A percentile compares a stretch with the other conserved stretches of the same genome.
Evolutionary conservation across 2,888 invertebrate species (phyloP).

Genomic region (Stenodema calcarata): DNA sequence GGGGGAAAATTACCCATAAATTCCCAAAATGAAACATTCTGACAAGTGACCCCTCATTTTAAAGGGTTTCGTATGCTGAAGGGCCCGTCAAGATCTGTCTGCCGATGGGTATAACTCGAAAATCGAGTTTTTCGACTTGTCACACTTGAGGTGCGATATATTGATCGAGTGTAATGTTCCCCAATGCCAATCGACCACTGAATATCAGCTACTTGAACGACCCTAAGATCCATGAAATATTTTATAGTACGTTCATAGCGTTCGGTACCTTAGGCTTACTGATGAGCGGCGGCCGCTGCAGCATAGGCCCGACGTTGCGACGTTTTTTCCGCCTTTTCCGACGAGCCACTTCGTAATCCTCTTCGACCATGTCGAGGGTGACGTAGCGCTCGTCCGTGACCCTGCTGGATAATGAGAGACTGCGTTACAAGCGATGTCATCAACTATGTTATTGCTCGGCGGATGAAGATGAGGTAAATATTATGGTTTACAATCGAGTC

Average conservation of each 20-base stretch:
- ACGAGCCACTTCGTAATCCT: slow-evolving; percentile 50
- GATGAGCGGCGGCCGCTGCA: slow-evolving; percentile 43
- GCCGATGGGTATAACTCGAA: too few species aligned
- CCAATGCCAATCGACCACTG: too few species aligned
- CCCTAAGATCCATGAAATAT: too few species aligned
- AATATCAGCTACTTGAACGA: too few species aligned
- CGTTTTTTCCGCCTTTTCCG: slow-evolving; percentile 59
- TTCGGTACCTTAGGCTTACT: slow-evolving; percentile 32
- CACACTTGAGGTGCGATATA: too few species aligned
- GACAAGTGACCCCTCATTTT: too few species aligned
- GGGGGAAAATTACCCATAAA: too few species aligned
- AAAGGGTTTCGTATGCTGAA: too few species aligned
- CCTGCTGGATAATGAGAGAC: not conserved
- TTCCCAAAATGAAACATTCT: too few species aligned
- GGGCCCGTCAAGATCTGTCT: too few species aligned
- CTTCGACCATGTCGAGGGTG: slow-evolving; percentile 55
- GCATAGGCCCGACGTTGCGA: slow-evolving; percentile 50
- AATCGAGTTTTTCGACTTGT: too few species aligned
- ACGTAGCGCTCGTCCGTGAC: slow-evolving; percentile 54
- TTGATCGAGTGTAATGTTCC: too few species aligned
- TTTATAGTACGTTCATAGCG: not conserved
- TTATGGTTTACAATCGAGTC: not conserved
- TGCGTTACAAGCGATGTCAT: not conserved
- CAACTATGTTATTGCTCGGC: not conserved
- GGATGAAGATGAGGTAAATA: not conserved